phyloP scores from a whole-genome alignment of 2,797 vertebrate genomes.

The Eospalax fontanierii region DNA sequence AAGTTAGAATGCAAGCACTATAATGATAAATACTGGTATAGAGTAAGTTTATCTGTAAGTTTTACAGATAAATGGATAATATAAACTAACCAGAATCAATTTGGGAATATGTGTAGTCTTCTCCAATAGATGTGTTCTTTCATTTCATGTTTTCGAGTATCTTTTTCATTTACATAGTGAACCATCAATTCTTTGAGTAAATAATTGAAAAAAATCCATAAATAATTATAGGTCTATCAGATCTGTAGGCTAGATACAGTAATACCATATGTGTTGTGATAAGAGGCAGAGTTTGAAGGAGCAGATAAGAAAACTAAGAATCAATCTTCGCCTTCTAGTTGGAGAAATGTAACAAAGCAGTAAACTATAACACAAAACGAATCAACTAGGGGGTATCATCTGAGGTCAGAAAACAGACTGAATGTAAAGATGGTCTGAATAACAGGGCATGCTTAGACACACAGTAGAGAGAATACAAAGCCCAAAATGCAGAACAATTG shows the following conservation, averaged over 20 bases:
- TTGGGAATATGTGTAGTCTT: neutral
- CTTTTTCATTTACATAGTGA: neutral
- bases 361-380: neutral
- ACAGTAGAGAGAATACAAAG: neutral
- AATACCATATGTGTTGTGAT: neutral
- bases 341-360: neutral
- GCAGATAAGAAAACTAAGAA: neutral
- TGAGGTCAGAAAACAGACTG: neutral
- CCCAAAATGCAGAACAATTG: neutral
- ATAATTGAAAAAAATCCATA: neutral
- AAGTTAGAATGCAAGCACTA: neutral
- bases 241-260: neutral
- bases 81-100: neutral
- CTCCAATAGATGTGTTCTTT: neutral
- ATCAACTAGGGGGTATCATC: neutral
- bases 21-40: neutral
- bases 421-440: neutral
- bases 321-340: neutral
- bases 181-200: conserved; percentile 34
- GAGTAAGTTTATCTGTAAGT: neutral
- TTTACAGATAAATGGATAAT: neutral
- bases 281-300: neutral
- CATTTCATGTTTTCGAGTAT: neutral
- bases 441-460: neutral
- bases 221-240: conserved; percentile 37